Base-by-base conservation (phyloP, 2,797 vertebrate genomes). In the Acrossocheilus wenchowensis region DNA sequence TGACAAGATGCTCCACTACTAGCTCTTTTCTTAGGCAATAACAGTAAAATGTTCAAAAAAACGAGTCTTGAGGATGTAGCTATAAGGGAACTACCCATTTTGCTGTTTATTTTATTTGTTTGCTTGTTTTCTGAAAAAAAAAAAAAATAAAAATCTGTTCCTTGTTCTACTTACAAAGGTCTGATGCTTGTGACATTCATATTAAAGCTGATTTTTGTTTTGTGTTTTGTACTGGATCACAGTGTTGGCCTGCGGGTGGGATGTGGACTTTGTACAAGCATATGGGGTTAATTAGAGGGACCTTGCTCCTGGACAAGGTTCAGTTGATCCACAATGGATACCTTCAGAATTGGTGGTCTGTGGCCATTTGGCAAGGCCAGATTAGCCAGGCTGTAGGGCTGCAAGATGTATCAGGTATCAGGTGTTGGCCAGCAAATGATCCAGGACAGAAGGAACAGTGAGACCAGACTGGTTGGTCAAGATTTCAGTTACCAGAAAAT, bases 391-490 rank as follows among this genome's bases (percentile, higher is more conserved):
- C 92, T 86, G 82, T 12, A 83, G 92, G 93, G 92, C 89, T 93
- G 92, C 74, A 86, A 93, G 94, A 92, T 93, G 91, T 94, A 30
- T 82, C 68, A 94, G 88, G 93, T 94, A 94, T 95, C 95, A 95
- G 94, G 93, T 95, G 93, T 94, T 95, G 90, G 92, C 92, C 92
- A 93, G 94, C 93, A 95, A 95, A 95, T 94, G 93, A 95, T 93
- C 93, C 93, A 89, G 89, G 91, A 90, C 92, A 94, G 93, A 93
- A 94, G 92, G 92, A 91, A 91, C 93, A 84, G 90, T 86, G 88
- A 81, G 34, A 91, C 89, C 92, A 93, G 93, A 93, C 93, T 93
- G 91, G 85, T 87, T 90, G 91, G 88, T 90, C 89, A 69, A 4
- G 89, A 85, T 82, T 87, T 68, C 79, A 48, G 79, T 87, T 88